Evolutionary conservation across 2,888 invertebrate species (phyloP).

Genomic region (Onchidella celtica): DNA sequence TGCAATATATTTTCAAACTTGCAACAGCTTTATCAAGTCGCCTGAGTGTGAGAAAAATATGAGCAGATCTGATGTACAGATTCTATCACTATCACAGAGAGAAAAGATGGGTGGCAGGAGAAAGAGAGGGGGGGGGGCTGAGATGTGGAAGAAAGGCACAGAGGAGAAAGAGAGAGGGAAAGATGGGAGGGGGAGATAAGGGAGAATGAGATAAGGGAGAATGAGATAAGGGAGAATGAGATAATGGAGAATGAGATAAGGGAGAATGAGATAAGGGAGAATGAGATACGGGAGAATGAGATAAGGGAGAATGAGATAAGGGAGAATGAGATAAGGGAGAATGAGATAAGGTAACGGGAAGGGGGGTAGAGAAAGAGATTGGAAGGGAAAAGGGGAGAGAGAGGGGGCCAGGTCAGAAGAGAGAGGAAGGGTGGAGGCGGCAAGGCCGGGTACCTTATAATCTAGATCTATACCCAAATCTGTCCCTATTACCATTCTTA

Average conservation of each 20-base stretch:
- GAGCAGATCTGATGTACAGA: no score
- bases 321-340: neutral
- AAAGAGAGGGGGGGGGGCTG: neutral
- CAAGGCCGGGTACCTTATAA: no score
- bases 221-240: neutral
- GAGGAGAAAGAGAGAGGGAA: neutral
- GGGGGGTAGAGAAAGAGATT: neutral
- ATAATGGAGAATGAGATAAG: neutral
- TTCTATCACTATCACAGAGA: no score
- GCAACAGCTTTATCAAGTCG: no score
- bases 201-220: neutral
- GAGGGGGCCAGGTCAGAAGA: neutral
- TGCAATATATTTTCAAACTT: no score
- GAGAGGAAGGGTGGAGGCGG: no score
- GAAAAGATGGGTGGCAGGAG: no score
- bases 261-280: neutral
- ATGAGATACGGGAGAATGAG: neutral
- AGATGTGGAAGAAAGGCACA: neutral
- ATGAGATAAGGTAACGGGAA: neutral
- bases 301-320: neutral
- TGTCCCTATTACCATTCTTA: no score
- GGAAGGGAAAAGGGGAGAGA: neutral
- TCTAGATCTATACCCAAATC: no score
- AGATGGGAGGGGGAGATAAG: neutral
- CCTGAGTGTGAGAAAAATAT: no score